Conservation (phyloP, 2,113 vertebrate genomes). For the Xiphorhynchus elegans region DNA sequence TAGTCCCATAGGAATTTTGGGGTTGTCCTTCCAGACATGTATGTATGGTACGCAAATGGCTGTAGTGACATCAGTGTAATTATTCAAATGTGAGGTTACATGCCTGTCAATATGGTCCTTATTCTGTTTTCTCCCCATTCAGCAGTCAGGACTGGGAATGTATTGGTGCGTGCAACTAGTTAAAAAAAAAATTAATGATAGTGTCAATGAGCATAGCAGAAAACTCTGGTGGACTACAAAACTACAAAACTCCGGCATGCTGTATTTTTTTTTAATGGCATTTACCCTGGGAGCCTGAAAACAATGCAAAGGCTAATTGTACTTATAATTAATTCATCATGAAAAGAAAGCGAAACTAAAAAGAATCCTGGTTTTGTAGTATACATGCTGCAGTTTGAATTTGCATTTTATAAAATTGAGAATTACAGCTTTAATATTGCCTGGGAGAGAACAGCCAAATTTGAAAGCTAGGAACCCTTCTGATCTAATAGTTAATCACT, state of each 20-base stretch:
- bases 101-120: background rate
- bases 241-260: background rate
- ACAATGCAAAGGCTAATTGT: background rate
- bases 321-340: constrained; percentile 2
- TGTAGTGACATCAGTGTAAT: background rate
- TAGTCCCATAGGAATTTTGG: background rate
- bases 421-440: constrained; percentile 27
- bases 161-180: background rate
- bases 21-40: background rate
- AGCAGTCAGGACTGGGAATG: background rate
- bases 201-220: background rate
- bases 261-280: background rate
- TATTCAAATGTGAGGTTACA: background rate
- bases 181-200: background rate
- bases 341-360: constrained; percentile 18
- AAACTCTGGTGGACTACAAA: background rate
- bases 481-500: constrained; percentile 32
- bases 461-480: constrained; percentile 28
- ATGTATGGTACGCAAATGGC: background rate
- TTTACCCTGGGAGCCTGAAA: background rate
- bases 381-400: background rate
- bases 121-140: background rate
- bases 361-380: background rate
- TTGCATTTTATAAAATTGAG: constrained; percentile 1
- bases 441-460: background rate